Evolutionary conservation across 2,797 vertebrate genomes (phyloP), one percentile per base, ranked within the genome.

Genomic region (Sebastes oblongus): DNA sequence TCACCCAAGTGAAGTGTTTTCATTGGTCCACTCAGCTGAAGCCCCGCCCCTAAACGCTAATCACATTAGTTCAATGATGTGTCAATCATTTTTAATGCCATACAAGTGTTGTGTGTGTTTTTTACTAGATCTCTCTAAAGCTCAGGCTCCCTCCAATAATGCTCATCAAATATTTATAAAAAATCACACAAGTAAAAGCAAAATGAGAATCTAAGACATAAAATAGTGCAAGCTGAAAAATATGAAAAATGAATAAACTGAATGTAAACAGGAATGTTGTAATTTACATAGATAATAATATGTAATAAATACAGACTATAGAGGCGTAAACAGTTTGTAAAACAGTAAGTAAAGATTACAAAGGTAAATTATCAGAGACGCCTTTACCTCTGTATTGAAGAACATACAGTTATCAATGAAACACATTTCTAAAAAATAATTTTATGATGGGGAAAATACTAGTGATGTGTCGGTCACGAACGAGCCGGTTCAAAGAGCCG

Each of bases 21-120:
- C n/a, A 94, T 93, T 94, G 89, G 93, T 76, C 54, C 1, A 13
- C 4, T 65, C 6, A 8, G 2, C 13, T 0, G 2, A 20, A 1
- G 12, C 55, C 25, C 86, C 80, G 77, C 85, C 82, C 71, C 3
- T 0, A 18, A 16, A 5, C 2, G 16, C 4, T 78, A 18, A 80
- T 70, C 34, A 30, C 0, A 81, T 60, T 88, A 75, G 66, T 39
- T 75, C 29, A 59, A 61, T 83, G 4, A 79, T 1, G 18, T 68
- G 88, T 74, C 90, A 84, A 61, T 91, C 87, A 87, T 58, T 32
- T 0, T 59, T 46, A n/a, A 42, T 16, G 4, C 6, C 8, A 3
- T 3, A 12, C 27, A 10, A 27, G 16, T 29, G 25, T 20, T 32
- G 20, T 6, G 2, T 18, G n/a, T 5, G 10, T 20, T 1, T 27